These are phyloP conservation scores for Pangasius krempfi DNA, from an alignment of 2,797 vertebrate genomes.

Conservation along the genomic window DNA sequence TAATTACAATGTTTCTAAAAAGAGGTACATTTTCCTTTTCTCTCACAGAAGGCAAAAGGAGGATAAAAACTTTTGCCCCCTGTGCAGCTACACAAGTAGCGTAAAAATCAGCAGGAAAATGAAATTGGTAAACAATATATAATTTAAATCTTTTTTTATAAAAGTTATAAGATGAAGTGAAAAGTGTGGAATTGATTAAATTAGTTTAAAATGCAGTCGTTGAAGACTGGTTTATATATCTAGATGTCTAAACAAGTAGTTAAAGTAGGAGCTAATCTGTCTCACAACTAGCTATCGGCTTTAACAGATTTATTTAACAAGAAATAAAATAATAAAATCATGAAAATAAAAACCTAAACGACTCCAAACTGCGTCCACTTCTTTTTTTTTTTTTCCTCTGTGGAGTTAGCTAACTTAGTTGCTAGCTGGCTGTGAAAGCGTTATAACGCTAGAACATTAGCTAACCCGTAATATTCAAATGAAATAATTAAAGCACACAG, in stretches of 20 bases:
- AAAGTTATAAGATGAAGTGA: background rate
- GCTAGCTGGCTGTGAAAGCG: background rate
- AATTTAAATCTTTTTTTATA: no score
- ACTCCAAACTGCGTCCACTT: background rate
- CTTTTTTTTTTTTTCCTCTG: background rate
- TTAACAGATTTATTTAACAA: background rate
- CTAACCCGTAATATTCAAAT: background rate
- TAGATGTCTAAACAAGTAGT: background rate
- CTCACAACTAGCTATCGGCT: background rate
- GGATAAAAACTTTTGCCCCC: background rate
- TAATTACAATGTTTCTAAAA: no score
- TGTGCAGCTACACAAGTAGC: background rate
- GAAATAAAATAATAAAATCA: background rate
- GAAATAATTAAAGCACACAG: no score
- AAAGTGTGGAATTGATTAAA: background rate
- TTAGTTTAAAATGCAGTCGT: background rate
- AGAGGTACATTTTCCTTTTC: background rate
- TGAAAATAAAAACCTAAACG: background rate
- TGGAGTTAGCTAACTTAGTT: background rate
- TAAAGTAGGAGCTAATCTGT: background rate
- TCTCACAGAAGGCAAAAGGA: background rate
- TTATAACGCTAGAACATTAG: background rate
- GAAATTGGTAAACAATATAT: background rate
- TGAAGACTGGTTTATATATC: background rate
- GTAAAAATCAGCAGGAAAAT: background rate